Percentiles rank a stretch among this genome's conserved stretches.
Conservation (phyloP, 2,797 vertebrate species). For the Podarcis lilfordi region DNA sequence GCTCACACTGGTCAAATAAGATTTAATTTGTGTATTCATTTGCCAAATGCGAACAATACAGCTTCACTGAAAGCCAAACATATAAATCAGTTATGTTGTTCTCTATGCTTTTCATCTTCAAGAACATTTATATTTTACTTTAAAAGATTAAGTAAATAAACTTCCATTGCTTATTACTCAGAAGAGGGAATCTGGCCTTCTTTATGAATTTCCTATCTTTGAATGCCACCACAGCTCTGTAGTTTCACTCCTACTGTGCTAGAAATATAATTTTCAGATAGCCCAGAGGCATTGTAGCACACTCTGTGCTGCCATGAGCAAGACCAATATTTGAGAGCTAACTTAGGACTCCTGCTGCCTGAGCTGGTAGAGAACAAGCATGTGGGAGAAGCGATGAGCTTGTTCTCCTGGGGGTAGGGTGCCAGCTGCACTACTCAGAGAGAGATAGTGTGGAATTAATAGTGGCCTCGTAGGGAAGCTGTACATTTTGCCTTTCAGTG, state of each 20-base stretch:
- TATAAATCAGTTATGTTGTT: neutral
- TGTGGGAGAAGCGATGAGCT: constrained; percentile 71
- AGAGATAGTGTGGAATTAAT: constrained; percentile 74
- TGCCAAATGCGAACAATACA: constrained; percentile 36
- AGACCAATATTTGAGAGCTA: constrained; percentile 70
- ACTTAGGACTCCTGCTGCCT: constrained; percentile 67
- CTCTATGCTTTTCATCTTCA: constrained; percentile 22
- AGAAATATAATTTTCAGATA: constrained; percentile 73
- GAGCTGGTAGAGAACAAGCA: constrained; percentile 71
- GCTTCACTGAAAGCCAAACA: neutral
- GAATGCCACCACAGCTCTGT: constrained; percentile 62
- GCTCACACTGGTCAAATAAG: neutral
- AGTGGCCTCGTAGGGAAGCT: constrained; percentile 67
- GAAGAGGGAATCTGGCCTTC: constrained; percentile 42
- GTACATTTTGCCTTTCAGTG: constrained; percentile 63
- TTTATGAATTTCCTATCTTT: constrained; percentile 52
- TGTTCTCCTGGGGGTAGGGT: constrained; percentile 71
- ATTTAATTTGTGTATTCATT: neutral
- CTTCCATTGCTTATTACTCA: constrained; percentile 57
- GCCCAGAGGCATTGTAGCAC: constrained; percentile 60
- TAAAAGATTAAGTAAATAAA: constrained; percentile 44
- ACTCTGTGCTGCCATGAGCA: constrained; percentile 55
- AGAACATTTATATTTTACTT: constrained; percentile 30
- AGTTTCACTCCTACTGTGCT: constrained; percentile 61
- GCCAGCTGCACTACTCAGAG: constrained; percentile 71